Evolutionary conservation across 2,888 invertebrate species (phyloP), one percentile per base, ranked within the genome.

Genomic region (Pristionchus exspectatus): DNA sequence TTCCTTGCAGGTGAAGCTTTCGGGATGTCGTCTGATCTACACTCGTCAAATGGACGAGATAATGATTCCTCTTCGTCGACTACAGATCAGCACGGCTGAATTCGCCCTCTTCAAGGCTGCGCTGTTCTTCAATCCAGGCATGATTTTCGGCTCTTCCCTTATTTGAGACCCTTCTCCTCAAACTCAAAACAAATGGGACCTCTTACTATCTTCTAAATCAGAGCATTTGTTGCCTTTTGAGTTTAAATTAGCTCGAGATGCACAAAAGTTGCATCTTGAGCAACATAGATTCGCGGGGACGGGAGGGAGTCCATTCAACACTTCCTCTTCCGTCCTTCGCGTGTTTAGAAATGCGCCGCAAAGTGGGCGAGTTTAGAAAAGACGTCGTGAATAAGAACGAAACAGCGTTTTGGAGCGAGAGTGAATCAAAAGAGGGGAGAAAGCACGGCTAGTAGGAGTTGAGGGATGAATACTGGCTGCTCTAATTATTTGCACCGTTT

Each of bases 11-110:
- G 94, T 94, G 44, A 93, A 93, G 91, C 92, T 95, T 4, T 94
- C 95, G 21, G 95, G 95, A 63, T 95, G 95, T 90, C 92, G 94
- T 27, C 93, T 93, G 21, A 95, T 95, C 89, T 95, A 95, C 91
- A 94, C 94, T 38, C 90, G 95, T 69, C 95, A 95, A 89, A 95
- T 94, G 94, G 94, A 95, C 89, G 94, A 94, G 89, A 94, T 94
- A 84, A 94, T 95, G 94, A 92, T 95, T 66, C 94, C 94, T 14
- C 93, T 93, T 90, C 90, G 93, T 30, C 90, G 92, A 74, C 87
- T 93, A 72, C 92, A 94, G 66, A 92, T 94, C 83, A 90, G 90
- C 74, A 92, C 93, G 5, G 84, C 93, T 10, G 95, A 95, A 87
- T 95, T 95, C 88, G 95, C 95, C 54, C 92, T 94, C 27, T 95